phyloP scores from a whole-genome alignment of 2,113 vertebrate species.

The Platichthys flesus region DNA sequence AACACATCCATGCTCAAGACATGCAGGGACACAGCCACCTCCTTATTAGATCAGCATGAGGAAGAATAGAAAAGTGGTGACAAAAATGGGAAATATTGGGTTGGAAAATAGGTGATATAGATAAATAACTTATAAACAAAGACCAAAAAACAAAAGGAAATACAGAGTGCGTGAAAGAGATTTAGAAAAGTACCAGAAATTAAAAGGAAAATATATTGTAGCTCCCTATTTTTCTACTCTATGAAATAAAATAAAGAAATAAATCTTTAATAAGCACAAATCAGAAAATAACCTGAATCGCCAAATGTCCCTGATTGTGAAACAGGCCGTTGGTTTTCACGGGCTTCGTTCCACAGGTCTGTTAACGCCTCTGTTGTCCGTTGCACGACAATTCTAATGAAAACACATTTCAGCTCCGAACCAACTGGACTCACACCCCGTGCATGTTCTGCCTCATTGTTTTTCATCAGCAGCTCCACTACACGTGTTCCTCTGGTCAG shows the following conservation, averaged over 20 bases:
- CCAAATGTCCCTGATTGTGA: neutral
- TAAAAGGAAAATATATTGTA: neutral
- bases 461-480: slow-evolving; percentile 3
- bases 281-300: neutral
- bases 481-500: neutral
- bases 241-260: neutral
- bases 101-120: neutral
- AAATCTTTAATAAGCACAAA: neutral
- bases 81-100: neutral
- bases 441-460: slow-evolving; percentile 15
- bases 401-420: neutral
- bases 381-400: neutral
- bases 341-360: neutral
- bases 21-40: too few species aligned
- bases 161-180: neutral
- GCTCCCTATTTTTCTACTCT: neutral
- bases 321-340: slow-evolving; percentile 5
- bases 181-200: neutral
- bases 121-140: too few species aligned
- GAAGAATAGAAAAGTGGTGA: neutral
- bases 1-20: neutral
- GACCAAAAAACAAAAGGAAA: too few species aligned
- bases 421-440: neutral
- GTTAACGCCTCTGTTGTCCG: neutral
- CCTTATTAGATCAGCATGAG: neutral